These are phyloP conservation scores for Bagarius yarrelli DNA, from an alignment of 2,113 vertebrate species.

Conservation along the genomic window DNA sequence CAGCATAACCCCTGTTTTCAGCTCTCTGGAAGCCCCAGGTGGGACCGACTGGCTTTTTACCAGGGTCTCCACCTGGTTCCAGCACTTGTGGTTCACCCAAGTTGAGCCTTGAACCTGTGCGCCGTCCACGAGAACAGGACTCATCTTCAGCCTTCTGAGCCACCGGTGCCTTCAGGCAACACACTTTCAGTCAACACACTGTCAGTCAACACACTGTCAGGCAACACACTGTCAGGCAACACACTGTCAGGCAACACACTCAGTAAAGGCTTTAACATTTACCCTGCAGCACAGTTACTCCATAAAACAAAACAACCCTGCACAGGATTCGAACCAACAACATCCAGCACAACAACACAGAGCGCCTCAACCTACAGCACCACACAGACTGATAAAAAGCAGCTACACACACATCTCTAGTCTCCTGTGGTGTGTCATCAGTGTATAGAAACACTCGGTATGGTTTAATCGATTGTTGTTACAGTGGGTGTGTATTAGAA, in stretches of 20 bases:
- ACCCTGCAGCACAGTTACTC: background rate
- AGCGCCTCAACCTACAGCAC: background rate
- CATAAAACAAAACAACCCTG: too few species aligned
- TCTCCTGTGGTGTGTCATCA: background rate
- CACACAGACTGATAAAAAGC: background rate
- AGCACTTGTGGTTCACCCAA: background rate
- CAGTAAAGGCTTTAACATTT: background rate
- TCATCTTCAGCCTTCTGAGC: too few species aligned
- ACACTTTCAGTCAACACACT: too few species aligned
- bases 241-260: too few species aligned
- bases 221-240: too few species aligned
- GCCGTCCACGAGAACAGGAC: too few species aligned
- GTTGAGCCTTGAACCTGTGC: background rate
- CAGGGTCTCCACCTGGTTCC: background rate
- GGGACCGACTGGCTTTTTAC: constrained; percentile 17
- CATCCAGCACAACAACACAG: accelerated
- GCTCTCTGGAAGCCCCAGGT: background rate
- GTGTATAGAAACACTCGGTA: too few species aligned
- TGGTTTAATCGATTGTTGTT: too few species aligned
- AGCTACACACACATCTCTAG: too few species aligned
- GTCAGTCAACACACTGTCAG: too few species aligned
- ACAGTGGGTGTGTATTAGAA: background rate
- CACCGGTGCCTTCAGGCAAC: too few species aligned
- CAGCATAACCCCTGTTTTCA: constrained; percentile 14
- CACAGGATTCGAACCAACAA: background rate